Percentiles rank a stretch among this genome's conserved stretches.
Evolutionary conservation across 2,113 vertebrate species (phyloP).

Genomic region (Ammospiza nelsoni): DNA sequence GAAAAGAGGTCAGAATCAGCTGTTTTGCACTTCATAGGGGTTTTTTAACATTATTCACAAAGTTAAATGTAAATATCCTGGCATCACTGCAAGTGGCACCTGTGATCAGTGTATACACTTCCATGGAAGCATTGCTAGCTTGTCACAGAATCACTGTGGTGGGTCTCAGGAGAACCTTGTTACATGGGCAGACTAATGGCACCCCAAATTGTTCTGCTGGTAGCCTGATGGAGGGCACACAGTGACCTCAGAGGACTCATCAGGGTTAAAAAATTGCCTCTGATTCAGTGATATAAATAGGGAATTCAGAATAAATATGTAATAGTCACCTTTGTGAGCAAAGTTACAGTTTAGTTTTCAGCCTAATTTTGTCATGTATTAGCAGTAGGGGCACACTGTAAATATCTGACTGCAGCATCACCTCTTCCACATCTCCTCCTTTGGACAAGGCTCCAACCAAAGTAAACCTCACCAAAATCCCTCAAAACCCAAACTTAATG

Average conservation of each 20-base stretch:
- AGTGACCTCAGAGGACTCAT: neutral
- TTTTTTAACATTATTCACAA: neutral
- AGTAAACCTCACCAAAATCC: neutral
- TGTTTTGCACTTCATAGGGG: fast-evolving
- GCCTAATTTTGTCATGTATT: neutral
- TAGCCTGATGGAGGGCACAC: neutral
- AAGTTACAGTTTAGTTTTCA: neutral
- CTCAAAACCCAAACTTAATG: neutral
- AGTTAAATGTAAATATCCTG: neutral
- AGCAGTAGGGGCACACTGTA: neutral
- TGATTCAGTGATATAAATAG: neutral
- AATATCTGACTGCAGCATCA: fast-evolving
- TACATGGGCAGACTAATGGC: neutral
- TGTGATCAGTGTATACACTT: fast-evolving
- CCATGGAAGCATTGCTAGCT: neutral
- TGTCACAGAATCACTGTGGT: neutral
- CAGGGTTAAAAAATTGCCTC: neutral
- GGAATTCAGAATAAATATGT: neutral
- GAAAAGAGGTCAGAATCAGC: neutral
- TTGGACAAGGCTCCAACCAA: neutral
- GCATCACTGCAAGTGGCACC: neutral
- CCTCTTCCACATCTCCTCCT: neutral
- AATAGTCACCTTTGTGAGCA: neutral
- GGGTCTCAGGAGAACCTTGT: fast-evolving
- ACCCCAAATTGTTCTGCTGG: no score